phyloP scores from a whole-genome alignment of 2,113 vertebrate genomes.

The Pavo muticus region DNA sequence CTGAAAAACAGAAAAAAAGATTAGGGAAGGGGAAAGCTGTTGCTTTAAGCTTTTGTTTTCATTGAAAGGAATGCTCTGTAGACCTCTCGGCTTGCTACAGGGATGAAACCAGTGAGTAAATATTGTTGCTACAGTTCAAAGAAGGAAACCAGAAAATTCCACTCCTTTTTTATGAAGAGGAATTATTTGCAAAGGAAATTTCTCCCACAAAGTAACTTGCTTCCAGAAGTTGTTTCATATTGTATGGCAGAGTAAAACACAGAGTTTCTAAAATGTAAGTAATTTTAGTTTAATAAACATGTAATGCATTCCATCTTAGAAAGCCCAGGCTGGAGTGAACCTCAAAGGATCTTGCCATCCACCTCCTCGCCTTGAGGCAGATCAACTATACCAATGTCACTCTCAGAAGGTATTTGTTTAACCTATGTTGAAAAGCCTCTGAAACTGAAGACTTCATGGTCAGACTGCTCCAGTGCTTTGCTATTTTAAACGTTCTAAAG shows the following conservation, averaged over 20 bases:
- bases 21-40: not conserved
- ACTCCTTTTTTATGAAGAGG: not conserved
- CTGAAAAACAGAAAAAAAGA: not conserved
- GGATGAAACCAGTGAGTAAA: not conserved
- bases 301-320: not conserved
- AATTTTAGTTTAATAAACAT: not conserved
- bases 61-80: not conserved
- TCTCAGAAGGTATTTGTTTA: conserved; percentile 31
- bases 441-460: not conserved
- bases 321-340: not conserved
- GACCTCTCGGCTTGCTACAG: not conserved
- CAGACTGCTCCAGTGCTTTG: not conserved
- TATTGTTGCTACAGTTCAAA: not conserved
- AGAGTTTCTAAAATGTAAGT: not conserved
- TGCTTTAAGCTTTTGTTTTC: not conserved
- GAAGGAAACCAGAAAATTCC: not conserved
- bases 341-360: not conserved
- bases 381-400: not conserved
- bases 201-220: not conserved
- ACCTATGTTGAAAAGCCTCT: not conserved
- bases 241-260: not conserved
- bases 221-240: not conserved
- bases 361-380: not conserved
- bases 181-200: not conserved
- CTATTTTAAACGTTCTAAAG: not conserved